These are phyloP conservation scores for Pygoscelis antarcticus DNA, from an alignment of 2,113 vertebrate species.

Conservation along the genomic window DNA sequence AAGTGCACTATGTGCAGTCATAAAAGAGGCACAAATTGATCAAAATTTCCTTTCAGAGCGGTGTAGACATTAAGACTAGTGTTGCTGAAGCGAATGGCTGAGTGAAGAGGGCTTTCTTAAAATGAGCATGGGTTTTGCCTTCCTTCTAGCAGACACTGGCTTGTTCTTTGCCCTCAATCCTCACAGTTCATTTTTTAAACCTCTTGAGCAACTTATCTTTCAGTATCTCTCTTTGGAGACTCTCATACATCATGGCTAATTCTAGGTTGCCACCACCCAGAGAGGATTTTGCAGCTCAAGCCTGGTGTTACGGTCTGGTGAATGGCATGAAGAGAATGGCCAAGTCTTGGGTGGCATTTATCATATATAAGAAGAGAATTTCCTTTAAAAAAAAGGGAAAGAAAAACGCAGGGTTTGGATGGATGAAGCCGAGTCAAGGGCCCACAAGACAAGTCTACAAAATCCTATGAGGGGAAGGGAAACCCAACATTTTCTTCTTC, in stretches of 20 bases:
- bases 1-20: background rate
- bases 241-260: background rate
- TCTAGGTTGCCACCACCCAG: slow-evolving; percentile 36
- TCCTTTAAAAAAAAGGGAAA: background rate
- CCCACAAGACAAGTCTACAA: background rate
- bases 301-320: slow-evolving; percentile 35
- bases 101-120: background rate
- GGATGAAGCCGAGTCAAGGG: background rate
- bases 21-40: background rate
- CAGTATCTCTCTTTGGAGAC: slow-evolving; percentile 19
- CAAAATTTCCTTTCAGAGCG: background rate
- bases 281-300: background rate
- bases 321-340: slow-evolving; percentile 47
- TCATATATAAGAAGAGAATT: background rate
- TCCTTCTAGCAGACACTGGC: background rate
- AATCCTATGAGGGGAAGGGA: background rate
- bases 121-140: background rate
- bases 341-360: slow-evolving; percentile 4
- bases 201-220: slow-evolving; percentile 6
- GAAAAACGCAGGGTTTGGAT: background rate
- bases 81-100: background rate
- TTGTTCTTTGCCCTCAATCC: background rate
- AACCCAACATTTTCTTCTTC: background rate
- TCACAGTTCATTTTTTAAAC: background rate
- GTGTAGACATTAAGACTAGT: background rate